Base-by-base conservation (phyloP, 2,797 vertebrate genomes). In the Epinephelus coioides region DNA sequence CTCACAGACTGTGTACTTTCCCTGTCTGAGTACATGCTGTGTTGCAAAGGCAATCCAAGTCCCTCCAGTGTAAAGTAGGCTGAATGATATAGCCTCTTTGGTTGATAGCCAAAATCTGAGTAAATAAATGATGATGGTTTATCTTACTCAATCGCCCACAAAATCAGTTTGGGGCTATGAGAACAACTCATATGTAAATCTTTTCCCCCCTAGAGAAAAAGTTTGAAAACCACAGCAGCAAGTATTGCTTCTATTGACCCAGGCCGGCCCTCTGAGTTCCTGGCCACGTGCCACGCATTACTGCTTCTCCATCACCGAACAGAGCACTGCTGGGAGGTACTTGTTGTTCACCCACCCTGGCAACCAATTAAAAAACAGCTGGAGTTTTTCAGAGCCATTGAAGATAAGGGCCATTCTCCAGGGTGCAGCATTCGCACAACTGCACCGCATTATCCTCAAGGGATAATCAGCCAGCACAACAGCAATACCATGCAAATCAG, bases 281-380 rank as follows among this genome's bases (percentile, higher is more conserved):
- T 92, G 87, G 91, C 86, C 91, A 89, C 86, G 79, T 79, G 88
- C 91, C 91, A 91, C 38, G 73, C 83, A 87, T 90, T 88, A 88
- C 84, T 79, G 85, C 83, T 81, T 86, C 86, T 87, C 88, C 91
- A 87, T 91, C 89, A 88, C 86, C 23, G 47, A 85, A 69, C 84
- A 82, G 86, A 88, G 79, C 81, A 59, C 92, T 88, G 83, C 87
- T 81, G 88, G 90, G 89, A 92, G 85, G 79, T 90, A 81, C 88
- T 92, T 88, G 92, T 90, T 94, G 93, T 93, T 92, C 90, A 91
- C 79, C 85, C 85, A 88, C 82, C 90, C 92, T 81, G 81, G 90
- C 85, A 91, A 75, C 88, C 93, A 93, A 92, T 94, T 93, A 93
- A 91, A 91, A 91, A 93, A 91, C 92, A 93, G 92, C 91, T 94